These are phyloP conservation scores for Aplysia californica DNA, from an alignment of 1,140 invertebrate genomes.

Conservation along the genomic window DNA sequence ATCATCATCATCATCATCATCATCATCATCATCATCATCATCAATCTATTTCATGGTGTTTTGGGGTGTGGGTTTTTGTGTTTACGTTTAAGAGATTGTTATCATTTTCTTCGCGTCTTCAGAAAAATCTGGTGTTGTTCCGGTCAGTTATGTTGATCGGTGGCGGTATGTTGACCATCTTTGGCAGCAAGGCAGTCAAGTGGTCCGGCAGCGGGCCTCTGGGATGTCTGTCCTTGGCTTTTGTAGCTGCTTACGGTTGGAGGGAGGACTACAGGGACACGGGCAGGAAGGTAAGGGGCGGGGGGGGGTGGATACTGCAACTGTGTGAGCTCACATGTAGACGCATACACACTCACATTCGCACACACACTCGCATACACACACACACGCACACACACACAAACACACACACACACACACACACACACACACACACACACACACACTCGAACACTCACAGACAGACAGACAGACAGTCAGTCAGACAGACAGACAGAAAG, in stretches of 20 bases:
- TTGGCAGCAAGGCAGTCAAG: constrained; percentile 83
- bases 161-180: constrained; percentile 81
- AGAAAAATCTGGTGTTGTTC: constrained; percentile 53
- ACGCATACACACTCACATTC: too few relatives aligned
- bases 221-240: constrained; percentile 84
- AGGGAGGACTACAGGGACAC: constrained; percentile 41
- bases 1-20: not conserved
- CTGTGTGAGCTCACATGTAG: constrained; percentile 13
- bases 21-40: not conserved
- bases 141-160: constrained; percentile 76
- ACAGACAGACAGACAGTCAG: too few relatives aligned
- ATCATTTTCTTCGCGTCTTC: constrained; percentile 24
- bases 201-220: constrained; percentile 86
- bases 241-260: constrained; percentile 76
- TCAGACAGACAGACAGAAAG: too few relatives aligned
- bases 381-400: too few relatives aligned
- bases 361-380: too few relatives aligned
- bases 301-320: not conserved
- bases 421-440: too few relatives aligned
- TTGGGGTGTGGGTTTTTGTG: not conserved
- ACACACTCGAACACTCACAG: too few relatives aligned
- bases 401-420: too few relatives aligned
- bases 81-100: too few relatives aligned
- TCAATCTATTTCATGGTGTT: too few relatives aligned
- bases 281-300: constrained; percentile 36